Evolutionary conservation across 2,113 vertebrate genomes (phyloP).

Genomic region (Acrocephalus kingi): DNA sequence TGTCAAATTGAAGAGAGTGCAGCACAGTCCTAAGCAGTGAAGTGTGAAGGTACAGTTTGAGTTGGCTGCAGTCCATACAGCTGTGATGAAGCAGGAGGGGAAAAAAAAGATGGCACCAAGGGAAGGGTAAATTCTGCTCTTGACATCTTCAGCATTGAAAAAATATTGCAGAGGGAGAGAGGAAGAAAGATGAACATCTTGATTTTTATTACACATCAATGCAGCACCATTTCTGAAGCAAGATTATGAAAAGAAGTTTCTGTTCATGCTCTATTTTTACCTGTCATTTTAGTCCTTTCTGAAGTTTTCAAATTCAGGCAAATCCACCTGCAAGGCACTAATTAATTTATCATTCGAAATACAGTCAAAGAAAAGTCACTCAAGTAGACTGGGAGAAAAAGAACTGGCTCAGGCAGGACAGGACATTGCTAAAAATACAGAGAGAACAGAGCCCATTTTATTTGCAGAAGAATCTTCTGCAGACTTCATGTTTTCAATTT

Average conservation of each 20-base stretch:
- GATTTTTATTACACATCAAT: slow-evolving; percentile 35
- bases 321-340: slow-evolving; percentile 26
- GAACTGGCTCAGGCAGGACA: neutral
- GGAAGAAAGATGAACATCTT: slow-evolving; percentile 55
- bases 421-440: slow-evolving; percentile 17
- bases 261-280: neutral
- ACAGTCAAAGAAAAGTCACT: neutral
- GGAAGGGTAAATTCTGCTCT: slow-evolving; percentile 60
- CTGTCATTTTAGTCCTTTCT: neutral
- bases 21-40: neutral
- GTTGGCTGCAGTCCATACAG: slow-evolving; percentile 51
- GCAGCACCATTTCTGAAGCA: neutral
- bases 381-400: neutral
- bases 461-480: slow-evolving; percentile 10
- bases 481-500: slow-evolving; percentile 40
- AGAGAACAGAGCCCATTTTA: neutral
- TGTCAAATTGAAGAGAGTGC: neutral
- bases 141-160: slow-evolving; percentile 41
- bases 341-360: neutral
- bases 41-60: slow-evolving; percentile 30
- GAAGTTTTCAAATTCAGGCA: neutral
- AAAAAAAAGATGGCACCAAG: slow-evolving; percentile 39
- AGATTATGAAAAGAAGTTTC: neutral
- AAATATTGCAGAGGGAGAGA: slow-evolving; percentile 11
- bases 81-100: slow-evolving; percentile 44